Evolutionary conservation across 2,888 invertebrate species (phyloP).

Genomic region (Argyra leucocephala): DNA sequence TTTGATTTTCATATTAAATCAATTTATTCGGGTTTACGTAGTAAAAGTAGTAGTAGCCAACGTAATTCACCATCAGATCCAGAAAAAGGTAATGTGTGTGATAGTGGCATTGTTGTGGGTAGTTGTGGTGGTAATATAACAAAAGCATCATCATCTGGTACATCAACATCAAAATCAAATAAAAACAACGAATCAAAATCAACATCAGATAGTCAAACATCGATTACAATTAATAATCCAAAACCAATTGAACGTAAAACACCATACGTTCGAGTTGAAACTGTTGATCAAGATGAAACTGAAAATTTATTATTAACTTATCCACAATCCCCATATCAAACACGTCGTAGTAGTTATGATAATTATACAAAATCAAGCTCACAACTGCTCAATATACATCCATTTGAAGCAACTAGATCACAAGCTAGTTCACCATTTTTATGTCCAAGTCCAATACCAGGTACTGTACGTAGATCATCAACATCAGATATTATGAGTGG

Average conservation of each 20-base stretch:
- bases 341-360: conserved; percentile 34
- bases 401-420: conserved; percentile 30
- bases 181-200: background rate
- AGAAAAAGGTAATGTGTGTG: background rate
- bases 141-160: conserved; percentile 9
- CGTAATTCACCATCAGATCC: conserved; percentile 7
- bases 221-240: conserved; percentile 15
- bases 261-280: conserved; percentile 39
- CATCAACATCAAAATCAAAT: conserved; percentile 13
- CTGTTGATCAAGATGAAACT: conserved; percentile 37
- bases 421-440: conserved; percentile 37
- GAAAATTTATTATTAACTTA: conserved; percentile 36
- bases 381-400: conserved; percentile 32
- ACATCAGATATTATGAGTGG: conserved; percentile 39
- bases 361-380: conserved; percentile 29
- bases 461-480: conserved; percentile 40
- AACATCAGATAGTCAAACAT: conserved; percentile 6
- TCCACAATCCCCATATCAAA: conserved; percentile 36
- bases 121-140: conserved; percentile 13
- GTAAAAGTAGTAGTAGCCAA: conserved; percentile 25
- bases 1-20: conserved; percentile 43
- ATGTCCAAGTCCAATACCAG: conserved; percentile 34
- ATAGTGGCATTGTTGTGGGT: conserved; percentile 22
- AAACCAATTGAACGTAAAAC: conserved; percentile 26
- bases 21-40: conserved; percentile 38